Evolutionary conservation across 1,140 invertebrate genomes (phyloP), one percentile per base, ranked within the genome.

Genomic region (Neotoxoptera formosana): DNA sequence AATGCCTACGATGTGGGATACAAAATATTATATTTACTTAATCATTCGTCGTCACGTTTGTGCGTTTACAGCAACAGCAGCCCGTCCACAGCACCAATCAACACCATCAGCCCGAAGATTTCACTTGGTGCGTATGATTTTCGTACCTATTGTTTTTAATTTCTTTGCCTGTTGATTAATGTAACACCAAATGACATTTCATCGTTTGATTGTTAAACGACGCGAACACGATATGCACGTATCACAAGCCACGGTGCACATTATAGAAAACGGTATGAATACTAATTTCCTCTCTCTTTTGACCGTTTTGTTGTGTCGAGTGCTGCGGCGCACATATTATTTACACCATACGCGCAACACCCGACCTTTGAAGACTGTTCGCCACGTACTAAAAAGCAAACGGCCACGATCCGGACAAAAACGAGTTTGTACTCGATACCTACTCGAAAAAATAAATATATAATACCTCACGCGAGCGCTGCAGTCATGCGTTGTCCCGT

Each of bases 41-140:
- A 67, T 76, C n/a, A 76, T 76, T n/a, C 14, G 30, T 17, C n/a
- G 30, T 20, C 14, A 17, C 30, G 0, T 76, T 83, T 83, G 34
- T 83, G n/a, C 14, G 25, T 89, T 47, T 83, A 60, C 56, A 88
- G 45, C 91, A 93, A 56, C 89, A 89, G 47, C 90, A 89, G 47
- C 86, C 91, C 14, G 30, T 53, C 60, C 76, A 93, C 48, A 76
- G n/a, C 60, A 76, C 14, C 60, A 86, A 48, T 84, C 91, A 93
- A 93, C 81, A 93, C 34, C 91, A 93, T 84, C 91, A 93, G 23
- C 34, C 91, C 3, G 91, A 93, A 86, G 91, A 93, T 53, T 93
- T 84, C 34, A 84, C 81, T 9, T 93, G 91, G 91, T 93, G 41
- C 11, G 91, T 93, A 84, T 48, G 17, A 60, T 41, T 51, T 88